Percentiles rank a stretch among this genome's conserved stretches.
phyloP scores from a whole-genome alignment of 2,888 invertebrate genomes.

The Lysandra bellargus region DNA sequence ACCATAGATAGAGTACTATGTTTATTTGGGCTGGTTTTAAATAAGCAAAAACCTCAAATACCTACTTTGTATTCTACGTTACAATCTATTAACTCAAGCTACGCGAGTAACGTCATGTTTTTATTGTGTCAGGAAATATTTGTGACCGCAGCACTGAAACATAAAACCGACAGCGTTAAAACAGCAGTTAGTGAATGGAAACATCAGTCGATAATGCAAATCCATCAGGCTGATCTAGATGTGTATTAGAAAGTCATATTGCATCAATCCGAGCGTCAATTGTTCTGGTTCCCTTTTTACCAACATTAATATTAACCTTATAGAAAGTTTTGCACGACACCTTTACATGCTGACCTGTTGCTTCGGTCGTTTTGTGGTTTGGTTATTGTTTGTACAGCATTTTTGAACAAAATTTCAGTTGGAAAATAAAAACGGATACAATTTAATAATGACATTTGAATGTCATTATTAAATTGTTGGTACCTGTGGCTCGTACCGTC shows the following conservation, averaged over 20 bases:
- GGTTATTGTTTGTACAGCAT: not conserved
- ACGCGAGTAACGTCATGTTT: not conserved
- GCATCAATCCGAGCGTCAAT: constrained; percentile 39
- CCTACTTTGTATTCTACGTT: not conserved
- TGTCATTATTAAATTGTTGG: too few species aligned
- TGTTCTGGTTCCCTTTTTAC: constrained; percentile 36
- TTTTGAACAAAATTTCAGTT: not conserved
- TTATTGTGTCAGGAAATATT: not conserved
- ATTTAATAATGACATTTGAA: too few species aligned
- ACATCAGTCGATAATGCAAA: constrained; percentile 55
- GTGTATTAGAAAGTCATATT: constrained; percentile 48
- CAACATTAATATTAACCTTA: constrained; percentile 29
- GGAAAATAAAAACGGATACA: not conserved
- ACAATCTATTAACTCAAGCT: not conserved
- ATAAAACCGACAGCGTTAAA: constrained; percentile 48
- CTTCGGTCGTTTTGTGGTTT: not conserved
- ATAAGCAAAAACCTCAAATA: too few species aligned
- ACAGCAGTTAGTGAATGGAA: constrained; percentile 60
- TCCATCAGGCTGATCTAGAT: constrained; percentile 51
- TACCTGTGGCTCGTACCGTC: too few species aligned
- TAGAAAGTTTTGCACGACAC: not conserved
- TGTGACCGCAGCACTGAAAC: constrained; percentile 62
- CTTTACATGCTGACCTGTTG: not conserved
- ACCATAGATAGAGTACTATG: not conserved
- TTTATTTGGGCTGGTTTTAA: not conserved